These are phyloP conservation scores for Stenotaenia linearis DNA, from an alignment of 2,888 invertebrate genomes.

Conservation along the genomic window DNA sequence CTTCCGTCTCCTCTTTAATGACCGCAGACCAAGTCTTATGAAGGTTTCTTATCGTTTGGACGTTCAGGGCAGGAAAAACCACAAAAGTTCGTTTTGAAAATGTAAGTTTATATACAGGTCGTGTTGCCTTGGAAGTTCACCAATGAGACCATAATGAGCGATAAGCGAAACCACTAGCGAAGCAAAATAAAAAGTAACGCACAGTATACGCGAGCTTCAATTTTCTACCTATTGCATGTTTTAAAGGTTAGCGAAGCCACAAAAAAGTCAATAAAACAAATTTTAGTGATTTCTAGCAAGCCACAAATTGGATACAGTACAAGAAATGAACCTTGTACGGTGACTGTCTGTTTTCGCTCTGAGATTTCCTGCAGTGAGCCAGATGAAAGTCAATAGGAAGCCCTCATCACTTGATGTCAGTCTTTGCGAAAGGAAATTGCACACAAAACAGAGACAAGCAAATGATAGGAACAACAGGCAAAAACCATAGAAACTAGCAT, in stretches of 20 bases:
- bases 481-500: not conserved
- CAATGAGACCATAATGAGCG: not conserved
- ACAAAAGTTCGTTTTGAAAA: no score
- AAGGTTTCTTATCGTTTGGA: no score
- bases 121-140: no score
- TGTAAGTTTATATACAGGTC: no score
- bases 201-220: not conserved
- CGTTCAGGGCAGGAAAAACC: no score
- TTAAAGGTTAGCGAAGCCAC: not conserved
- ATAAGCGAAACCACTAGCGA: not conserved
- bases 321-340: not conserved
- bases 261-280: not conserved
- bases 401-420: conserved; percentile 19
- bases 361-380: not conserved
- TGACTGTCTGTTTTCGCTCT: not conserved
- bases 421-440: not conserved
- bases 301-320: not conserved
- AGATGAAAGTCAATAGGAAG: conserved; percentile 19
- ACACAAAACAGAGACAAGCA: not conserved
- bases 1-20: no score
- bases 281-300: not conserved
- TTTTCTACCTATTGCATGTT: not conserved
- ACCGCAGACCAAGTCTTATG: no score
- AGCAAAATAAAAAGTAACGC: not conserved
- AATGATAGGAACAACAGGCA: not conserved